Evolutionary conservation across 2,888 invertebrate genomes (phyloP), one percentile per base, ranked within the genome.

Genomic region (Eremobia ochroleuca): DNA sequence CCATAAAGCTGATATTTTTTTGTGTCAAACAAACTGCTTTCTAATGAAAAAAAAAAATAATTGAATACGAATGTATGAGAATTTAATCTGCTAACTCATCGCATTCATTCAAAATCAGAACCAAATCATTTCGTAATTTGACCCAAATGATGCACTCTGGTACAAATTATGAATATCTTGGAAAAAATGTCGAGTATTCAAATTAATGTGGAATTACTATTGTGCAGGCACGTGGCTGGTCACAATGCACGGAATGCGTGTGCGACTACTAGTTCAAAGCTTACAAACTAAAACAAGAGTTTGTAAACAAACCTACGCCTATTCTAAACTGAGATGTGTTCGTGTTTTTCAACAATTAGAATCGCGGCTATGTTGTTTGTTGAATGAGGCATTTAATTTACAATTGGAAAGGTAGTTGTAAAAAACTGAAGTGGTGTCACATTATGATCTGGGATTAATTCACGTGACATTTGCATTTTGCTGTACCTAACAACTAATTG

Each of bases 251-350:
- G 75, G 80, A 79, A 86, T 82, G 85, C 89, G 82, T 88, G 89
- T 79, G 64, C 72, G 76, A 55, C 78, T 82, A 81, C 78, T 80
- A 67, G 86, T 85, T 79, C 79, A 37, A 73, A 87, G 93, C 95
- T 96, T 94, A 92, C 87, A 94, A 95, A 95, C 90, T 82, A n/a
- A 58, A 73, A 46, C 77, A 64, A 67, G 59, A 85, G 90, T 95
- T 96, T 92, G 92, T 93, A 95, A 95, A 95, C 92, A 93, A 95
- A 95, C 92, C 93, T 37, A 37, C 83, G 76, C 81, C 82, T 86
- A 87, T 85, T 91, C 85, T 81, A 76, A 88, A 87, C 87, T 81
- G 92, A 92, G 94, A 94, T 94, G 94, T 91, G 90, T 90, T 90
- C 86, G 76, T 94, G 90, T 94, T 94, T 93, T 92, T 90, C 88